Base-by-base conservation (phyloP, 2,113 vertebrate species). In the Microcebus griseorufus region DNA sequence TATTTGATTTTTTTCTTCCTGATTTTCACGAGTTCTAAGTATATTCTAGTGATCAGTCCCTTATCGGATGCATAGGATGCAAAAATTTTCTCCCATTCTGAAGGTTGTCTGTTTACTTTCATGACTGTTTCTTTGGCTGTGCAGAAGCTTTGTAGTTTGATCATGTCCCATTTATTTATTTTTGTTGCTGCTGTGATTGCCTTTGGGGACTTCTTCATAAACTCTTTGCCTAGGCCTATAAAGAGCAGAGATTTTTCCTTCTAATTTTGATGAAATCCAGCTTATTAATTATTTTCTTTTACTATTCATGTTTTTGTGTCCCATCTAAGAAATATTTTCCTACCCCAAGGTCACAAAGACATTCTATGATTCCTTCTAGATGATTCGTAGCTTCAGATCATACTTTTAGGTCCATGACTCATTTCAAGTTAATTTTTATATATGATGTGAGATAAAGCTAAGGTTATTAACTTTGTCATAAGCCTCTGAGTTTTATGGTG, bases 221-320 rank as follows among this genome's bases (percentile, higher is more conserved):
- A 42, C 42, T 42, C 42, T 42, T 42, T 42, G 42, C 42, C 42
- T 42, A 42, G 42, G 42, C 42, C 6, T 0, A 42, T 42, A 42
- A 95, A 86, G 20, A 62, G 55, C 0, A 73, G 39, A 69, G 11
- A 17, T 20, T 55, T 65, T 53, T 60, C 76, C 22, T 70, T 6
- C 23, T 81, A 45, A 69, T n/a, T 58, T 80, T 86, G 18, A 72
- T 81, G 64, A 87, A 87, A 13, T 72, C 5, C 10, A 37, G 9
- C 42, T 78, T 62, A 62, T 70, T 37, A 81, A 70, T 87, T 86
- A 75, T 73, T 95, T 79, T 95, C 20, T 86, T 64, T 67, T n/a
- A 69, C 53, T 22, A 2, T 17, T 60, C 7, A 62, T n/a, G 5
- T 73, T 75, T 37, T 64, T 32, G 37, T 83, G 18, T 87, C 29